Conservation (phyloP, 1,140 invertebrate species). For the Melanaphis sacchari region DNA sequence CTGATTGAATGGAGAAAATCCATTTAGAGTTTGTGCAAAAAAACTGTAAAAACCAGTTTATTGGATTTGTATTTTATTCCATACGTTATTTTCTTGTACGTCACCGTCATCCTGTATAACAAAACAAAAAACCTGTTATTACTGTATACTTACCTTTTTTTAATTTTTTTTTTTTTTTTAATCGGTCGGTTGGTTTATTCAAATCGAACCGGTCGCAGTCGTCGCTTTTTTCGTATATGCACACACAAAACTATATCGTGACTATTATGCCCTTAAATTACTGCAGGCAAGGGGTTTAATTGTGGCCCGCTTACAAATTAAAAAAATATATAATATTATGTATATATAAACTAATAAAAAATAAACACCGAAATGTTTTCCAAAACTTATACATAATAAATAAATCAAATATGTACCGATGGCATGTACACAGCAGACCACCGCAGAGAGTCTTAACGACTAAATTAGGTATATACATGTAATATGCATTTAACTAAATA, state of each 20-base stretch:
- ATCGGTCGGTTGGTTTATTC: constrained; percentile 24
- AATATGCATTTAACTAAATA: not conserved
- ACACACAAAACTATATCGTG: not conserved
- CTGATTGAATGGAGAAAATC: constrained; percentile 13
- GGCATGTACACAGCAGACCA: not conserved
- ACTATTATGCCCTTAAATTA: constrained; percentile 13
- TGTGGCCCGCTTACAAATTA: not conserved
- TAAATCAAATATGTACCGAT: constrained; percentile 13
- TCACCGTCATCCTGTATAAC: not conserved
- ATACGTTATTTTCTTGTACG: not conserved
- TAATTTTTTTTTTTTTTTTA: not conserved
- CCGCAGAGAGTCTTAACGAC: constrained; percentile 31
- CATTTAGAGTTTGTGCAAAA: constrained; percentile 12
- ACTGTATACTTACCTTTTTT: not conserved
- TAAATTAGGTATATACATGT: constrained; percentile 28
- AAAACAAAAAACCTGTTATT: constrained; percentile 49
- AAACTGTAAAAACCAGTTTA: constrained; percentile 46
- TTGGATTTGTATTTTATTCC: constrained; percentile 34
- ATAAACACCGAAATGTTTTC: not conserved
- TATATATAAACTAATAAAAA: not conserved
- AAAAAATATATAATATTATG: not conserved
- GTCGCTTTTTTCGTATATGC: not conserved
- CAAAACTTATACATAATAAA: not conserved
- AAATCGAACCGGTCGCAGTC: constrained; percentile 49
- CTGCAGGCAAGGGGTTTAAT: not conserved